Base-by-base conservation (phyloP, 2,888 invertebrate species). In the Cryptus viduatorius region DNA sequence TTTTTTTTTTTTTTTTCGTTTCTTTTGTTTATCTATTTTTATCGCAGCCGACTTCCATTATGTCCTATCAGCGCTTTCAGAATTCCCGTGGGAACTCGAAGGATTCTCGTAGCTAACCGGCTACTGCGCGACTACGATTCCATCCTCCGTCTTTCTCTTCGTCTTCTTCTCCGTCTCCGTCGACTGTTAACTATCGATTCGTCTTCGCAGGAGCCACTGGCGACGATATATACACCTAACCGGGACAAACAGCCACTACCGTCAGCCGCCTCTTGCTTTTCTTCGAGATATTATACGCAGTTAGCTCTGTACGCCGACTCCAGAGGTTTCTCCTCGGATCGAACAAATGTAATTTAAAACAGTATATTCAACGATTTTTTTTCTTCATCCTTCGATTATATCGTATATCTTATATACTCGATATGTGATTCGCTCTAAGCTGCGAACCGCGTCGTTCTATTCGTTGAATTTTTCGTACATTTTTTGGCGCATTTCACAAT, bases 161-260 rank as follows among this genome's bases (percentile, higher is more conserved):
- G 24, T 46, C 71, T 42, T 37, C 37, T 59, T 4, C 42, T 56
- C 44, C 72, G 19, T 72, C 72, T 59, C 24, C 16, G 72, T 73
- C 72, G 72, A 46, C 46, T 46, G 46, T 73, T 61, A 73, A 61
- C 29, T 59, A 72, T 72, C 59, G 72, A 72, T 72, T 72, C 59
- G 56, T 72, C 72, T 72, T 59, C 5, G 53, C 69, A 69, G 16
- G n/a, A 69, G 50, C 59, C 72, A 14, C 16, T 37, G 29, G 16
- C 56, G 14, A 72, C 59, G 59, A 69, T 19, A 37, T 69, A 72
- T 56, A 42, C 10, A 24, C 16, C 24, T 19, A 19, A 56, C 3
- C n/a, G 16, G 56, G 24, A 19, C 68, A 68, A 68, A 68, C 48
- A 50, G 68, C 50, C 10, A 56, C 56, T 16, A 24, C 7, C 56